Evolutionary conservation across 1,140 invertebrate genomes (phyloP).

Genomic region (Sinonovacula constricta): DNA sequence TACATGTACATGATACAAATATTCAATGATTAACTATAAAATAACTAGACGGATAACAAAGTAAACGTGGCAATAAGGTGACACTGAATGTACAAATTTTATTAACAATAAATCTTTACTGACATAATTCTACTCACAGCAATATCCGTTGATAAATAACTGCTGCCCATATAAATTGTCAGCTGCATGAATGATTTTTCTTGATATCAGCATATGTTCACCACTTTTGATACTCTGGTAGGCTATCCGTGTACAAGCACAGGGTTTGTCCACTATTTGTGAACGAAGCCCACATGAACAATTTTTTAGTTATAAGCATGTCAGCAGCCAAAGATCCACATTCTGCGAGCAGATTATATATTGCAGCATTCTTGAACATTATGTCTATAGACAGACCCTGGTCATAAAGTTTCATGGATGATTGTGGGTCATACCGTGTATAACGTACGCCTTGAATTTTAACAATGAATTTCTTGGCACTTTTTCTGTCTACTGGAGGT

Average conservation of each 20-base stretch:
- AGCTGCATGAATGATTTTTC: too few relatives aligned
- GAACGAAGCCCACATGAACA: slow-evolving; percentile 47
- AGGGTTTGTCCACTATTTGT: slow-evolving; percentile 1
- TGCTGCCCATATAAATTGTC: too few relatives aligned
- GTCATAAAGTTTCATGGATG: slow-evolving; percentile 16
- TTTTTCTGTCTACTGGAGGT: slow-evolving; percentile 6
- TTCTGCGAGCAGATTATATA: slow-evolving; percentile 31
- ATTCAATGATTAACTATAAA: too few relatives aligned
- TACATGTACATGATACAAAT: too few relatives aligned
- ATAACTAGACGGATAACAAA: too few relatives aligned
- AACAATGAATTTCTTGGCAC: slow-evolving; percentile 28
- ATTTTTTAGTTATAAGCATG: slow-evolving; percentile 33
- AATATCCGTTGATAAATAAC: too few relatives aligned
- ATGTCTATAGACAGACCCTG: slow-evolving; percentile 17
- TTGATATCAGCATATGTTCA: too few relatives aligned
- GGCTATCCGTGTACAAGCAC: slow-evolving; percentile 24
- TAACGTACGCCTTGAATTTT: slow-evolving; percentile 37
- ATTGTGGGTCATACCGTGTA: slow-evolving; percentile 6
- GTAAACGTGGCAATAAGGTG: too few relatives aligned
- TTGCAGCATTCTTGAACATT: not conserved
- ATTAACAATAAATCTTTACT: too few relatives aligned
- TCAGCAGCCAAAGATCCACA: slow-evolving; percentile 23
- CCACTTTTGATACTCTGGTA: slow-evolving; percentile 42
- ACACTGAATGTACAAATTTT: too few relatives aligned
- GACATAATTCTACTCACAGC: too few relatives aligned